Evolutionary conservation across 2,797 vertebrate species (phyloP).

Genomic region (Gymnodraco acuticeps): DNA sequence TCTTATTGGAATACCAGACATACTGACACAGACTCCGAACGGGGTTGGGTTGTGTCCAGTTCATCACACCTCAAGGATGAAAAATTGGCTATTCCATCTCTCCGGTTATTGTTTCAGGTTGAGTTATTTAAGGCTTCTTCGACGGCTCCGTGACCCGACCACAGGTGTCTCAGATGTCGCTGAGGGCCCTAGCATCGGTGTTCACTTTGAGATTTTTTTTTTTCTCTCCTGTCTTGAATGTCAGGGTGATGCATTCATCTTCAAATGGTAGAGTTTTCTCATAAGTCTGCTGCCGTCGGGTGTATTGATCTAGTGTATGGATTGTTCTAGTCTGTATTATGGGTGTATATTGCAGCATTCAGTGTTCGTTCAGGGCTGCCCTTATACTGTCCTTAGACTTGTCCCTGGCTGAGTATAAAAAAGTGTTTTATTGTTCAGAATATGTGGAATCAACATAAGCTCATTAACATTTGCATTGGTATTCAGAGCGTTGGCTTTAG

Average conservation of each 20-base stretch:
- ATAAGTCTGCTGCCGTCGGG: conserved; percentile 41
- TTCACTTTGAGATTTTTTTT: conserved; percentile 34
- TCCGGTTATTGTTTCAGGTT: conserved; percentile 64
- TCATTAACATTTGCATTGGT: background rate
- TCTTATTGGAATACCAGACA: conserved; percentile 15
- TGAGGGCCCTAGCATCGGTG: conserved; percentile 20
- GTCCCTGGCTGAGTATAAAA: background rate
- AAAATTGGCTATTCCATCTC: conserved; percentile 49
- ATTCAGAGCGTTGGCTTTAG: background rate
- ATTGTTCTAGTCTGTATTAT: conserved; percentile 30
- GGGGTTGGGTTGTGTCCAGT: conserved; percentile 5
- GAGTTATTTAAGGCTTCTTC: conserved; percentile 62
- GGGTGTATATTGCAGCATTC: conserved; percentile 41
- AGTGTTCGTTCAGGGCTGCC: conserved; percentile 3
- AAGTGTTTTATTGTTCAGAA: background rate
- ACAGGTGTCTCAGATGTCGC: conserved; percentile 40
- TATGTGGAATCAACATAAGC: background rate
- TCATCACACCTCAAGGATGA: conserved; percentile 57
- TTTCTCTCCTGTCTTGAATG: conserved; percentile 31
- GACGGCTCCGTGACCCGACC: conserved; percentile 29
- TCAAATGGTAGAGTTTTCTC: conserved; percentile 54
- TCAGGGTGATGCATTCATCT: conserved; percentile 54
- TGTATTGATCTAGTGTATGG: conserved; percentile 62
- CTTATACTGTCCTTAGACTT: conserved; percentile 21
- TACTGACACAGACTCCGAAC: conserved; percentile 7